Conservation (phyloP, 2,797 vertebrate genomes). For the Micropoecilia bifurca region DNA sequence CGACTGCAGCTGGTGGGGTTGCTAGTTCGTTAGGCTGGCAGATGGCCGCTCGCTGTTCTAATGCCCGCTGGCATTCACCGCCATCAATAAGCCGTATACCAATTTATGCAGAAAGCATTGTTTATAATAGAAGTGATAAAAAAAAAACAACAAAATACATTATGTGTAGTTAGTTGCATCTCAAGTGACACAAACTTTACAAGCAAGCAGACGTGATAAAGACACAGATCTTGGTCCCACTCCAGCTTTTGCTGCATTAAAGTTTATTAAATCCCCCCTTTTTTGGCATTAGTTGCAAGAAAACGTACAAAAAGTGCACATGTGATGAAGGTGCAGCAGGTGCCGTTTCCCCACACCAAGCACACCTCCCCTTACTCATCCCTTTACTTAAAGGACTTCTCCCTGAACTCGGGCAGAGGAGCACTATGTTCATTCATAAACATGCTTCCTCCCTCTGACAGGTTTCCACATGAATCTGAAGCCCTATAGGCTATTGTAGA, state of each 20-base stretch:
- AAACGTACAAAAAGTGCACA: slow-evolving; percentile 25
- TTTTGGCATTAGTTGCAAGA: not conserved
- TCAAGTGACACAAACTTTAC: not conserved
- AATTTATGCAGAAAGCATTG: slow-evolving; percentile 66
- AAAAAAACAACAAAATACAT: not conserved
- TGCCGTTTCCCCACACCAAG: slow-evolving; percentile 24
- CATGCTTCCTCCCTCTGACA: slow-evolving; percentile 81
- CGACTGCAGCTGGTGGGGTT: slow-evolving; percentile 88
- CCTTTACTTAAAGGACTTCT: slow-evolving; percentile 46
- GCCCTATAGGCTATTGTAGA: slow-evolving; percentile 83
- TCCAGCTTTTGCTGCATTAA: not conserved
- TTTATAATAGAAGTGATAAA: slow-evolving; percentile 35
- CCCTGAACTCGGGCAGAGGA: slow-evolving; percentile 62
- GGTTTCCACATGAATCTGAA: slow-evolving; percentile 83
- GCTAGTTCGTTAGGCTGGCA: slow-evolving; percentile 85
- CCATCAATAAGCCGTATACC: slow-evolving; percentile 80
- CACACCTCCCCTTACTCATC: slow-evolving; percentile 24
- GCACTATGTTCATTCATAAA: slow-evolving; percentile 83
- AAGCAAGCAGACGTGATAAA: not conserved
- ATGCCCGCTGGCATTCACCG: slow-evolving; percentile 86
- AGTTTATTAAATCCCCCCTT: not conserved
- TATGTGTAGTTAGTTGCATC: not conserved
- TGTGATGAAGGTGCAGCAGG: slow-evolving; percentile 14
- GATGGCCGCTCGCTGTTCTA: slow-evolving; percentile 87
- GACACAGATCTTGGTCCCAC: not conserved